Percentiles rank a stretch among this genome's conserved stretches.
Conservation (phyloP, 2,888 invertebrate genomes). For the Tetheella fluctuosa region DNA sequence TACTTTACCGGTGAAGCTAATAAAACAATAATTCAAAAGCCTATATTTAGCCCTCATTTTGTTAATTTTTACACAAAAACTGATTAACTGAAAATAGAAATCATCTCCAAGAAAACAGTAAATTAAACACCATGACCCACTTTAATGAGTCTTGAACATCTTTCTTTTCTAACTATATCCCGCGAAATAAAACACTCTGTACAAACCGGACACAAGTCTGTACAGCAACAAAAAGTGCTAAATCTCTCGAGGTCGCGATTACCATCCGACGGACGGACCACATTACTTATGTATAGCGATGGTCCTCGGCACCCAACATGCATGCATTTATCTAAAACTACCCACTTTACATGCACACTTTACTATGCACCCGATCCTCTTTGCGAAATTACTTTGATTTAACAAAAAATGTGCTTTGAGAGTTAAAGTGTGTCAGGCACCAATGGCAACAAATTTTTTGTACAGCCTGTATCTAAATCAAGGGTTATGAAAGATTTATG, state of each 20-base stretch:
- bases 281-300: slow-evolving; percentile 67
- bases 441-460: background rate
- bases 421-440: background rate
- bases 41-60: background rate
- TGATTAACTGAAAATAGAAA: too few species aligned
- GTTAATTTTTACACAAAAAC: too few species aligned
- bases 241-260: slow-evolving; percentile 62
- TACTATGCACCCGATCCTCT: slow-evolving; percentile 5
- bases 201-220: slow-evolving; percentile 35
- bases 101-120: too few species aligned
- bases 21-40: background rate
- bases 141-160: background rate
- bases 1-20: too few species aligned
- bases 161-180: background rate
- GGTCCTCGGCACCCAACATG: slow-evolving; percentile 26
- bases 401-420: slow-evolving; percentile 1
- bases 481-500: too few species aligned
- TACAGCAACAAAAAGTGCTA: slow-evolving; percentile 62
- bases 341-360: slow-evolving; percentile 21
- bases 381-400: slow-evolving; percentile 6
- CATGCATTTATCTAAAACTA: slow-evolving; percentile 39
- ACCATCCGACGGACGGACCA: slow-evolving; percentile 53
- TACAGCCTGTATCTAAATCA: background rate
- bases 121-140: too few species aligned
- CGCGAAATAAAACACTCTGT: slow-evolving; percentile 28